These are phyloP conservation scores for Yoshiicerus persimilis DNA, from an alignment of 1,140 invertebrate genomes.

Conservation along the genomic window DNA sequence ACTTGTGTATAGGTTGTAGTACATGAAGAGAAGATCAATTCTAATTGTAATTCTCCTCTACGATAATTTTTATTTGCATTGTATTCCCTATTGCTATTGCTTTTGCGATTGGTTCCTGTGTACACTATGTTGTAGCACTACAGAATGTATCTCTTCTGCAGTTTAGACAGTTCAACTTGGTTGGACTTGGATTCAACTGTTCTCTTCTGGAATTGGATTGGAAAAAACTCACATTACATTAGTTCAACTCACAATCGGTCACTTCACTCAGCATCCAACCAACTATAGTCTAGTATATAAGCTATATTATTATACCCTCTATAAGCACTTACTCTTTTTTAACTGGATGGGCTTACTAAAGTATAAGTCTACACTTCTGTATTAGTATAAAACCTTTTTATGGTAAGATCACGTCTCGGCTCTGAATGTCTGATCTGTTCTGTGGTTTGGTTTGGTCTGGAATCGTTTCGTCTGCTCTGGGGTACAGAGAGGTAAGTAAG, in stretches of 20 bases:
- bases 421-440: not conserved
- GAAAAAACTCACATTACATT: not conserved
- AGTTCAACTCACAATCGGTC: not conserved
- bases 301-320: not conserved
- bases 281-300: not conserved
- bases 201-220: not conserved
- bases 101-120: no score
- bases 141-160: no score
- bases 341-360: not conserved
- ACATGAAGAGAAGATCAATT: not conserved
- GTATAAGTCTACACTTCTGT: not conserved
- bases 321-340: not conserved
- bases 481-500: no score
- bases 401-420: not conserved
- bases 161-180: not conserved
- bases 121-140: not conserved
- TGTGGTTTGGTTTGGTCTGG: not conserved
- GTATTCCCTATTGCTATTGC: not conserved
- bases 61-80: not conserved
- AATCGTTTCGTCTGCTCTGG: no score
- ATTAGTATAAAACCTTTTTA: not conserved
- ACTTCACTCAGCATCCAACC: not conserved
- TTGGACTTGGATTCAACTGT: not conserved
- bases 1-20: not conserved
- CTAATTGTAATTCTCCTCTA: not conserved